Evolutionary conservation across 2,113 vertebrate genomes (phyloP), one percentile per base, ranked within the genome.

Genomic region (Elaphurus davidianus): DNA sequence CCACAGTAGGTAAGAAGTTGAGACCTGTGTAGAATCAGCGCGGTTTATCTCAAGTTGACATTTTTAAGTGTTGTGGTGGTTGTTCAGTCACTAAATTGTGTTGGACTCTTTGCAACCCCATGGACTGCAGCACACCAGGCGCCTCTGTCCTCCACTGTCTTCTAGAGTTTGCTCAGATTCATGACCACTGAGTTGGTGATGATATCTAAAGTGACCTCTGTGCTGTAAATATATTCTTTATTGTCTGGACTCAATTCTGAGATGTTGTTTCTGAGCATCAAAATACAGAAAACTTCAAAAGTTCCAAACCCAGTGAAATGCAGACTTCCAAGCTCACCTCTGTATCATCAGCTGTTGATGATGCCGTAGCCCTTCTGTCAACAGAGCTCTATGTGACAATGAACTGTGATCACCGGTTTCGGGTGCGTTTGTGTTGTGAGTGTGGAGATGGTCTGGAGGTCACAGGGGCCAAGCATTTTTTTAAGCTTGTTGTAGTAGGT

Each of bases 181-280:
- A 27, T 76, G 71, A 27, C 40, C 1, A 0, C 7, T 15, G 40
- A 43, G 23, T 76, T 0, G 0, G 40, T 43, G 71, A 43, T 27
- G 40, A 6, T 25, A 43, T 74, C 21, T 40, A 40, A 76, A 57
- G 96, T 55, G 64, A 90, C n/a, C 5, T 43, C 13, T 59, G 19
- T 23, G 10, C 50, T 81, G 27, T 71, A 71, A 74, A 52, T 40
- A 25, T 4, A 11, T 62, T 36, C 28, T 85, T 30, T 59, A 62
- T 47, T 84, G 13, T 19, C 25, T 92, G 16, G 10, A 76, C 92
- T 90, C 57, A 59, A 2, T 87, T 54, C n/a, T 50, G 52, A 71
- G 52, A 45, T 27, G 30, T 43, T 43, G 52, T 89, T 95, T 93
- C 90, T 92, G n/a, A 93, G 91, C 28, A 89, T 30, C 45, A n/a